Evolutionary conservation across 2,888 invertebrate genomes (phyloP).

Genomic region (Priocnemis perturbator): DNA sequence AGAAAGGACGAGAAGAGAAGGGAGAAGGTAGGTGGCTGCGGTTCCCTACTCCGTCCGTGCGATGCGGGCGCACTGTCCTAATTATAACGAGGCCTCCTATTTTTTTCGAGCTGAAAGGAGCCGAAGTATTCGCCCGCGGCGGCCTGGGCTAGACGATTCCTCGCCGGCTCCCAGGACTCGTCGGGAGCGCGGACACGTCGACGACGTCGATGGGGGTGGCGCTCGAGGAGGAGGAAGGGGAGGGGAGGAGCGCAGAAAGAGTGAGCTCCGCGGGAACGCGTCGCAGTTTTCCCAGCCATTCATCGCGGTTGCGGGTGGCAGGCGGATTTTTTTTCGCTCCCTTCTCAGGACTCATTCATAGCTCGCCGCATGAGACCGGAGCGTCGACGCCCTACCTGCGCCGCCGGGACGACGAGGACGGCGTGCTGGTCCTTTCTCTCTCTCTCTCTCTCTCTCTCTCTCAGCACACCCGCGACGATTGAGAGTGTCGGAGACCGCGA

Average conservation of each 20-base stretch:
- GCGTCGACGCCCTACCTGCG: conserved; percentile 49
- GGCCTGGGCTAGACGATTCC: conserved; percentile 27
- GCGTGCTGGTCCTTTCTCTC: too few relatives aligned
- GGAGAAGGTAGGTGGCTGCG: conserved; percentile 35
- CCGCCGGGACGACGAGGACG: too few relatives aligned
- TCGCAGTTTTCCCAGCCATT: conserved; percentile 67
- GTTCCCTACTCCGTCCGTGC: conserved; percentile 51
- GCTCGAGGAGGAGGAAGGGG: conserved; percentile 2
- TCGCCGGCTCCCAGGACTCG: conserved; percentile 31
- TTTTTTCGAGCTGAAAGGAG: conserved; percentile 68
- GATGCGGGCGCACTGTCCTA: conserved; percentile 75
- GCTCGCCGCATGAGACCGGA: conserved; percentile 65
- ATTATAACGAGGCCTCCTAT: conserved; percentile 73
- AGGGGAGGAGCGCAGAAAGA: conserved; percentile 1
- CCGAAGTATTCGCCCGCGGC: conserved; percentile 70
- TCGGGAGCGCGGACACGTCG: conserved; percentile 21
- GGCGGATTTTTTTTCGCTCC: conserved; percentile 52
- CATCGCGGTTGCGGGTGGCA: conserved; percentile 57
- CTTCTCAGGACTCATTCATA: conserved; percentile 72
- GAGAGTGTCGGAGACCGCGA: too few relatives aligned
- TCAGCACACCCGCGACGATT: too few relatives aligned
- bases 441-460: too few relatives aligned
- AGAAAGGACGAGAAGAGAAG: conserved; percentile 30
- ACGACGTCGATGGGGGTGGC: too few relatives aligned
- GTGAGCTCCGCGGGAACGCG: conserved; percentile 43